Evolutionary conservation across 1,140 invertebrate species (phyloP).

Genomic region (Drosophila ambigua): DNA sequence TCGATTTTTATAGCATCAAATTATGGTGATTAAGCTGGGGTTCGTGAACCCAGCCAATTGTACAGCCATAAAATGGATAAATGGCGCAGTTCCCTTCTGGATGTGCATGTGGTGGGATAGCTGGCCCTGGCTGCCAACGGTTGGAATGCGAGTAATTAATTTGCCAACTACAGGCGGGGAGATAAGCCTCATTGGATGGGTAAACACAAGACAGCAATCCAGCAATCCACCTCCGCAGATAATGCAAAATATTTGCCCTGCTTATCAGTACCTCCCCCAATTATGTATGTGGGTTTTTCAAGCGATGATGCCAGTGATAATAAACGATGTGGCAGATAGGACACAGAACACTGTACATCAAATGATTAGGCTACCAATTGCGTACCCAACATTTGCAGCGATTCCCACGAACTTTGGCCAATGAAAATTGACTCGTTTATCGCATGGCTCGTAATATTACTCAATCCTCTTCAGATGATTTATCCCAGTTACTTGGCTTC

Average conservation of each 20-base stretch:
- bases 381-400: conserved; percentile 14
- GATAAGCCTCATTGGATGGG: background rate
- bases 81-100: conserved; percentile 24
- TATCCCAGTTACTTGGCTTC: conserved; percentile 19
- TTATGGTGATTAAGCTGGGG: conserved; percentile 11
- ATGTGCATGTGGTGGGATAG: background rate
- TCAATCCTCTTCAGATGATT: conserved; percentile 19
- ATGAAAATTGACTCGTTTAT: conserved; percentile 2
- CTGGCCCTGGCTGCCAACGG: background rate
- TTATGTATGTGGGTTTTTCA: conserved; percentile 40
- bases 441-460: conserved; percentile 7
- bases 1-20: conserved; percentile 14
- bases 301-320: conserved; percentile 6
- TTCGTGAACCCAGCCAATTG: background rate
- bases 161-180: background rate
- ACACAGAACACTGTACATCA: conserved; percentile 9
- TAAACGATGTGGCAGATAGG: background rate
- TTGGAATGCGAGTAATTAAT: conserved; percentile 18
- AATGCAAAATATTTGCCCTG: conserved; percentile 22
- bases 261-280: conserved; percentile 26
- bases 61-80: background rate
- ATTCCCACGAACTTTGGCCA: conserved; percentile 41
- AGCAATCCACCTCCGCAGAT: background rate
- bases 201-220: conserved; percentile 19
- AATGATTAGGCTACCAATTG: conserved; percentile 48